Evolutionary conservation across 2,888 invertebrate genomes (phyloP), one percentile per base, ranked within the genome.

Genomic region (Bugulina stolonifera): DNA sequence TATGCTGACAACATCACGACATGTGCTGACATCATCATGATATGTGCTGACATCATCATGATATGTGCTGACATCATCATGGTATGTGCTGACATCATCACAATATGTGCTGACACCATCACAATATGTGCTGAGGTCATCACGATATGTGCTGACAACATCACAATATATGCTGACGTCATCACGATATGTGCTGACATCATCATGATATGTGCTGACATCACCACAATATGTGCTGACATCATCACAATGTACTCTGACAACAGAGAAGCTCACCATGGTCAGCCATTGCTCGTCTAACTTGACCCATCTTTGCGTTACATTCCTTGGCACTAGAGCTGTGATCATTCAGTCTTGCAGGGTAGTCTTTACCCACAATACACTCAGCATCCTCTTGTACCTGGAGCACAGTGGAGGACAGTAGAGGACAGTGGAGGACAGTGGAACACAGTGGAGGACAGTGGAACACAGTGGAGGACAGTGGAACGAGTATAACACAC

Each of bases 291-390:
- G 69, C 5, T 10, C 76, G 73, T 88, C 87, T 77, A 25, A 80
- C 76, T 22, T 75, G 76, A 69, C 77, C 76, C 74, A 76, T 79
- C 43, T 74, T 74, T n/a, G 75, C 73, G 57, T 74, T 77, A 73
- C 79, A 79, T 35, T 78, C 75, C 54, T 75, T 76, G 1, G 79
- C 77, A 5, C 76, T 79, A 32, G 75, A 73, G 43, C 71, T 71
- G 72, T 82, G 81, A 57, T 81, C 79, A 1, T 81, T 79, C 72
- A 81, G 81, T 0, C 81, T 81, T 10, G 58, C 25, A 0, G 82
- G 82, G 74, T 82, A 82, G 74, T 82, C 81, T 35, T 77, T 75
- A 3, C 81, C 82, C 23, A 81, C 75, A 22, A 80, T 73, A 72
- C 80, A 80, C 1, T 76, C 76, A 10, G 79, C 78, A 72, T 76